Evolutionary conservation across 2,888 invertebrate species (phyloP).

Genomic region (Deilephila elpenor): DNA sequence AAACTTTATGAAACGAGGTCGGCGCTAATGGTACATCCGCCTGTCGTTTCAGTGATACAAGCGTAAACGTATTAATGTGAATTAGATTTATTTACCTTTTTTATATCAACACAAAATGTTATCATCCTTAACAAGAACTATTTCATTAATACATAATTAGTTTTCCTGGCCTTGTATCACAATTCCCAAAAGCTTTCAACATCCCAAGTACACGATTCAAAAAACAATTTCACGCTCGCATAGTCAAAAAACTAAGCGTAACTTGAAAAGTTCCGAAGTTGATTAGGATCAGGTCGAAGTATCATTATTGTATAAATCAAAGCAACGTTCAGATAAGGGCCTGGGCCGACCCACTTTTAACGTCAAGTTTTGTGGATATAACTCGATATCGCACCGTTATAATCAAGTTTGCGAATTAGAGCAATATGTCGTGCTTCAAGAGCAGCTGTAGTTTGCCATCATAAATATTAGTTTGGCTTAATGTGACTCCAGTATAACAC

Average conservation of each 20-base stretch:
- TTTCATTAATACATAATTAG: too few relatives aligned
- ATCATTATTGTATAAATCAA: conserved; percentile 58
- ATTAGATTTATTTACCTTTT: too few relatives aligned
- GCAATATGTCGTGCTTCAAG: conserved; percentile 64
- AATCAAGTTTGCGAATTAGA: conserved; percentile 67
- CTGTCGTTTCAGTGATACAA: too few relatives aligned
- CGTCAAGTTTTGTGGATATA: conserved; percentile 58
- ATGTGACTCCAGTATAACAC: not conserved
- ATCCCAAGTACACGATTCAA: not conserved
- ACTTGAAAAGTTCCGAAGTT: conserved; percentile 48
- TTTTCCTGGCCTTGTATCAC: not conserved
- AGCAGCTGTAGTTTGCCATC: conserved; percentile 45
- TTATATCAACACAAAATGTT: too few relatives aligned
- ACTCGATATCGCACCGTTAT: conserved; percentile 68
- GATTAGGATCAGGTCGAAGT: conserved; percentile 52
- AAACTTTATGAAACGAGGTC: too few relatives aligned
- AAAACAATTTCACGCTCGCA: not conserved
- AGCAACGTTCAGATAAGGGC: conserved; percentile 54
- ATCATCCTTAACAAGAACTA: too few relatives aligned
- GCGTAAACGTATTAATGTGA: not conserved
- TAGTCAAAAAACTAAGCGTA: conserved; percentile 18
- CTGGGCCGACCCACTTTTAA: conserved; percentile 34
- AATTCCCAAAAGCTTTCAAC: too few relatives aligned
- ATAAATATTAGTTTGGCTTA: conserved; percentile 44
- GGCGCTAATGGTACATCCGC: too few relatives aligned